Base-by-base conservation (phyloP, 2,797 vertebrate genomes). In the Tamandua tetradactyla region DNA sequence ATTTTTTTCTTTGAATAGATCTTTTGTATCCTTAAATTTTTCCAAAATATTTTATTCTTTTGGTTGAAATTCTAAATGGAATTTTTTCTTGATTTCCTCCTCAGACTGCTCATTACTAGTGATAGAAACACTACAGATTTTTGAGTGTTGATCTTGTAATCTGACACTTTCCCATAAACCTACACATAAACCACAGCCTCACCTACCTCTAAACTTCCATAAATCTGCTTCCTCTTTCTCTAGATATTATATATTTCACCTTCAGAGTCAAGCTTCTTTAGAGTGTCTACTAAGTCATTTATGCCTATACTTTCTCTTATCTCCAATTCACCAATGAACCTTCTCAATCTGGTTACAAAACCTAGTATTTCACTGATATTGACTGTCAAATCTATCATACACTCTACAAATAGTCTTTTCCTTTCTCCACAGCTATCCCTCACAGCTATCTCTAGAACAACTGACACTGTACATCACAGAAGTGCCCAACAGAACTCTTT, bases 371-470 rank as follows among this genome's bases (percentile, higher is more conserved):
- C 61, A 76, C 32, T 20, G 32, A 35, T 13, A 59, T 9, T 9
- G 15, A 52, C 7, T 23, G 15, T 68, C 64, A 42, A 27, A 35
- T 20, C 61, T 22, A 22, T 62, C 68, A 69, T 40, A 55, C 9
- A 6, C 44, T 44, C 40, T n/a, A 3, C 1, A 11, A 44, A 57
- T 0, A 7, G 6, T 35, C 85, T 32, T 2, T 12, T 10, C 30
- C 71, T 37, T 35, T 30, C 59, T 61, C 90, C 25, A 5, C 30
- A 44, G n/a, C 4, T n/a, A n/a, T n/a, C n/a, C n/a, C n/a, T n/a
- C 25, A 5, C 30, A 44, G n/a, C 4, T 22, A 1, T 18, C 30
- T 59, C 57, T 5, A 75, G 8, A n/a, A 59, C 20, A 14, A n/a
- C 5, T 5, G 42, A 37, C 40, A 3, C 12, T 5, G 62, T 3